A percentile compares a stretch with the other conserved stretches of the same genome.
These are phyloP conservation scores for Dasypus novemcinctus DNA, from an alignment of 2,113 vertebrate species.

Conservation along the genomic window DNA sequence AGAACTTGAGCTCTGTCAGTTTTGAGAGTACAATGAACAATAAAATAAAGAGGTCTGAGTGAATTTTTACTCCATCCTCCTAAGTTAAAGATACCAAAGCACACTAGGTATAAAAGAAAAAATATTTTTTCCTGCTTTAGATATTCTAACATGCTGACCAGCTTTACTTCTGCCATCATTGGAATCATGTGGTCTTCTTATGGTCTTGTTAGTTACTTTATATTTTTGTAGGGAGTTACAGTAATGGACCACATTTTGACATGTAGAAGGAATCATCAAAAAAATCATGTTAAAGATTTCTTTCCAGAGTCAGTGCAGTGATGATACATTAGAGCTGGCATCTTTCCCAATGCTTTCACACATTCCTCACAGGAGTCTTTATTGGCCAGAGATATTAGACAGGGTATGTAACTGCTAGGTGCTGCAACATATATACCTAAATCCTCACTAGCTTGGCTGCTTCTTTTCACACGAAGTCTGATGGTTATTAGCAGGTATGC, in stretches of 20 bases:
- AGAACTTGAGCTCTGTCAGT: neutral
- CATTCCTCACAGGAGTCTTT: neutral
- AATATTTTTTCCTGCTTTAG: neutral
- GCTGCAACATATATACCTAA: neutral
- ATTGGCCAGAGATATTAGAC: neutral
- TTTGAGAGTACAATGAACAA: neutral
- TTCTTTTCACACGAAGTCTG: neutral
- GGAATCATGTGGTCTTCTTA: neutral
- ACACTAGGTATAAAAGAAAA: neutral
- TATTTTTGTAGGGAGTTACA: neutral
- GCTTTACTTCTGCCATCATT: neutral
- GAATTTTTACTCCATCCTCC: neutral
- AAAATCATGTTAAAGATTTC: neutral
- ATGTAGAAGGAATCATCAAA: neutral
- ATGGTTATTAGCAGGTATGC: neutral
- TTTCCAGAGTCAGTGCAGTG: neutral
- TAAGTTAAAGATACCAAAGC: neutral
- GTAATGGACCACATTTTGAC: neutral
- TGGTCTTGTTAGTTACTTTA: neutral
- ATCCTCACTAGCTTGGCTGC: neutral
- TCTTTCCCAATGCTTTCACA: neutral
- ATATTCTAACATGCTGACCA: neutral
- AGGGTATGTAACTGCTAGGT: neutral
- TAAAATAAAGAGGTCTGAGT: neutral
- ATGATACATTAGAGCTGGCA: neutral